Conservation (phyloP, 2,797 vertebrate species). For the Chloroceryle inda region DNA sequence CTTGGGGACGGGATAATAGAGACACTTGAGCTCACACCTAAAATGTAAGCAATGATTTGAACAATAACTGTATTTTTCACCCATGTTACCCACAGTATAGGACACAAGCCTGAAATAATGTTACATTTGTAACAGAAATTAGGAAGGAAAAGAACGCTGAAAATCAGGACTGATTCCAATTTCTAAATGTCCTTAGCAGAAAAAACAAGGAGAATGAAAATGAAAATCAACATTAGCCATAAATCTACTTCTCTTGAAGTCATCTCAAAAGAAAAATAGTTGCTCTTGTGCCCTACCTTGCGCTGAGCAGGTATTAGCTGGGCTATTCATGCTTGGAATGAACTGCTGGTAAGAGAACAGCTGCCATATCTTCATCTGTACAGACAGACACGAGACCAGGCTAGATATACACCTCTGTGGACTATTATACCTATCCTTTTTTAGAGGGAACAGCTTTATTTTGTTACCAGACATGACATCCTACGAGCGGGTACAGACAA, state of each 20-base stretch:
- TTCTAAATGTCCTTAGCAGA: neutral
- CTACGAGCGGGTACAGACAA: neutral
- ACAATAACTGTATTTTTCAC: neutral
- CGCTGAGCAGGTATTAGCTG: neutral
- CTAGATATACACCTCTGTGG: neutral
- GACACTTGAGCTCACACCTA: neutral
- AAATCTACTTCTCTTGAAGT: neutral
- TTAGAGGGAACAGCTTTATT: neutral
- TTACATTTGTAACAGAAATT: neutral
- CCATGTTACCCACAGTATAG: neutral
- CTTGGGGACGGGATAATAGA: neutral
- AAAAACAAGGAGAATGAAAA: neutral
- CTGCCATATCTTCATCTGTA: neutral
- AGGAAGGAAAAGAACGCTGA: accelerated
- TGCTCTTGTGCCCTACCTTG: neutral
- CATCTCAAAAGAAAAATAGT: neutral
- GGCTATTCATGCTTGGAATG: neutral
- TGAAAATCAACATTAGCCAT: neutral
- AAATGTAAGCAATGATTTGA: neutral
- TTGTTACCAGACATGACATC: neutral
- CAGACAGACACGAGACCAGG: neutral
- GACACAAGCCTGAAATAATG: neutral
- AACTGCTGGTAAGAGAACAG: neutral
- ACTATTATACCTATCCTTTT: neutral
- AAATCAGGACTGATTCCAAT: neutral